A percentile compares a stretch with the other conserved stretches of the same genome.
phyloP scores from a whole-genome alignment of 1,140 invertebrate species.

The Bombus turneri region DNA sequence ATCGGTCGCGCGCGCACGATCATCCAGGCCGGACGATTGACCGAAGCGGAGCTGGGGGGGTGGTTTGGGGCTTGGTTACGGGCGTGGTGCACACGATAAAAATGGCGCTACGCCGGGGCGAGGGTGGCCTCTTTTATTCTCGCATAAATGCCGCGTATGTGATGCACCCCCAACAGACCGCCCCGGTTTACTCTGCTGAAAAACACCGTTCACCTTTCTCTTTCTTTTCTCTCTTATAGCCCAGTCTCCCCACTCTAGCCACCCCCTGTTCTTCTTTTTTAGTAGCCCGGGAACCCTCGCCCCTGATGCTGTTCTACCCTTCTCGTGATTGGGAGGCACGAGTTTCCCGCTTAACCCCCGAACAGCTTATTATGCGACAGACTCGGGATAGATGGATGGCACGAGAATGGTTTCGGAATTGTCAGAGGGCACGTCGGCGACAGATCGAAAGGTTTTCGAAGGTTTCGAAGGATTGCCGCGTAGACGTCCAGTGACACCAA shows the following conservation, averaged over 20 bases:
- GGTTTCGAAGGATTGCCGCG: constrained; percentile 53
- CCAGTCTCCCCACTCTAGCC: neutral
- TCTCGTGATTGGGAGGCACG: constrained; percentile 61
- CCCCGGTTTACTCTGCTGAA: constrained; percentile 62
- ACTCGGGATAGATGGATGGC: constrained; percentile 63
- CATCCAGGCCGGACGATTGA: constrained; percentile 60
- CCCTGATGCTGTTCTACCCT: constrained; percentile 38
- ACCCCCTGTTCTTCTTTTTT: neutral
- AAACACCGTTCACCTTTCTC: constrained; percentile 49
- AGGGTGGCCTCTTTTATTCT: constrained; percentile 61
- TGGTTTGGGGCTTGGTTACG: constrained; percentile 60
- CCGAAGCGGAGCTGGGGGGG: constrained; percentile 32
- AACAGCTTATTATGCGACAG: constrained; percentile 72
- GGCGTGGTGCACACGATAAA: constrained; percentile 75
- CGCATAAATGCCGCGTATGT: constrained; percentile 70
- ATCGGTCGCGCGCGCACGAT: constrained; percentile 51
- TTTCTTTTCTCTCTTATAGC: neutral
- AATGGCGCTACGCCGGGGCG: constrained; percentile 68
- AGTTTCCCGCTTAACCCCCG: constrained; percentile 68
- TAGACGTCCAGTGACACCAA: neutral
- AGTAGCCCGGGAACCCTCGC: constrained; percentile 6
- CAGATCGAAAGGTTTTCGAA: constrained; percentile 65
- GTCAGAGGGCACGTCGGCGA: constrained; percentile 61
- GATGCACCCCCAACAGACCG: constrained; percentile 74
- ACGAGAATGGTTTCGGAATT: constrained; percentile 66